Base-by-base conservation (phyloP, 2,888 invertebrate genomes). In the Morpho deidamia region DNA sequence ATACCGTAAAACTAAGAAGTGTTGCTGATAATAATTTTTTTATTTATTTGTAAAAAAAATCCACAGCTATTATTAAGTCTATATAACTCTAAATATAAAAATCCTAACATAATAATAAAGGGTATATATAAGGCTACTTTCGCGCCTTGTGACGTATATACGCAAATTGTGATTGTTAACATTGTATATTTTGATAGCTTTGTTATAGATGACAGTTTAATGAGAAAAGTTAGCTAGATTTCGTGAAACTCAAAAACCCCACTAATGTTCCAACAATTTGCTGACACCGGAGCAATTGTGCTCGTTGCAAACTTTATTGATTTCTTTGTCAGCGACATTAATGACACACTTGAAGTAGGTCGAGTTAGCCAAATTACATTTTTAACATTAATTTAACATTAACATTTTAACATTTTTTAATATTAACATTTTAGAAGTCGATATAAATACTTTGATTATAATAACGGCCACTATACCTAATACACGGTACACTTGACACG, bases 201-300 rank as follows among this genome's bases (percentile, higher is more conserved):
- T 23, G 5, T 2, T 78, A 77, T 79, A 79, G 81, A 83, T 80
- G 23, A 23, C 76, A 77, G 64, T 71, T 75, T 85, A 85, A 85
- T 83, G 84, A 83, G 83, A 81, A 83, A 85, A 85, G 82, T 85
- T 83, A 73, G 71, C 76, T 79, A 73, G 75, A 76, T 74, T 76
- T 71, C 73, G 73, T 72, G 71, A 70, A 76, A 70, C 68, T 72
- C 70, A 71, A 76, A 78, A 80, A 83, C 82, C 83, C 81, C 78
- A 78, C 72, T 75, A 70, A 75, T 78, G 75, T 74, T 23, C 74
- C 72, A 76, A 78, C 78, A 80, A 82, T 81, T 80, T 79, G 75
- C 74, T 76, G 76, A 79, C 81, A 78, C 76, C 23, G 73, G 79
- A 78, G 81, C 81, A 81, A 82, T 83, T 81, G 79, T 80, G 82